Evolutionary conservation across 2,113 vertebrate genomes (phyloP), one percentile per base, ranked within the genome.

Genomic region (Cettia cetti): DNA sequence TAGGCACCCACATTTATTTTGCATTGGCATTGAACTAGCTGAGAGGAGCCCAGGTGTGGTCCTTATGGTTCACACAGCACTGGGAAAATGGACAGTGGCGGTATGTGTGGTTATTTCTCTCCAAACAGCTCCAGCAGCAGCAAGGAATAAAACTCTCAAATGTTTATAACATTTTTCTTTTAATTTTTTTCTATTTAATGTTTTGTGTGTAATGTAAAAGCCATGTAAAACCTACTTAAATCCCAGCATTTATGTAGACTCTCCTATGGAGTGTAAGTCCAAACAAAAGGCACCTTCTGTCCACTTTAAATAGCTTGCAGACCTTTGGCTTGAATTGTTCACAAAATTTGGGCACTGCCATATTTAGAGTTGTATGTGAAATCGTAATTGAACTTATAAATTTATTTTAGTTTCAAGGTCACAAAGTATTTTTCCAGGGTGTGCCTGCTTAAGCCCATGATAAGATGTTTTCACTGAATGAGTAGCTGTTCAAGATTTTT

Each of bases 351-450:
- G 71, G 47, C 54, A 63, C 59, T 70, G 42, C 93, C 70, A 6
- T 93, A 82, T 90, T 94, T 92, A 91, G 75, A 87, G 30, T 54
- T 83, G 71, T 83, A 78, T 31, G 0, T 88, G 79, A 91, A 94
- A 85, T 61, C 0, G 0, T 88, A 92, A 94, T 83, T 88, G 60
- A 93, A 80, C 70, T 70, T 90, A 74, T 3, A 82, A 77, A 92
- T 91, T 80, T 94, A 91, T 95, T 95, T 93, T 91, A 47, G 66
- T 93, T 91, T 90, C 79, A 69, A 24, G 84, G 66, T 85, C 90
- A 80, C 42, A 87, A 16, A 3, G 70, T 88, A 3, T 91, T 95
- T 97, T 95, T 92, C 91, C 89, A 87, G 86, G 94, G 89, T 95
- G 91, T 94, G 92, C 82, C 95, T 94, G 54, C 90, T 91, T 87